These are phyloP conservation scores for Enhydra lutris DNA, from an alignment of 2,113 vertebrate genomes.

Conservation along the genomic window DNA sequence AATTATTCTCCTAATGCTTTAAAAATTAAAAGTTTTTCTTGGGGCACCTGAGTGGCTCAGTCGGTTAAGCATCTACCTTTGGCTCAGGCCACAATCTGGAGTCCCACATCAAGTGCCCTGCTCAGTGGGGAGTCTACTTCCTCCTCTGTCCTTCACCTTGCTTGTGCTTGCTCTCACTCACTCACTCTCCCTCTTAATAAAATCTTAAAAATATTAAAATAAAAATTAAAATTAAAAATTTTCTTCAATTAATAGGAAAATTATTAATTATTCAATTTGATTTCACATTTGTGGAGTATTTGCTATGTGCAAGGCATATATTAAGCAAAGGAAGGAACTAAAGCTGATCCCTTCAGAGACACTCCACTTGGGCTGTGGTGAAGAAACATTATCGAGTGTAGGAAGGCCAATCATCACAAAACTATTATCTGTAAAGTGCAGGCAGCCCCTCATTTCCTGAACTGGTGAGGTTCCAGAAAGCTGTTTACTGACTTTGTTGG, in stretches of 20 bases:
- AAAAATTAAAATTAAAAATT: background rate
- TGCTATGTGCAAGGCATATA: background rate
- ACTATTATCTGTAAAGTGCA: conserved; percentile 49
- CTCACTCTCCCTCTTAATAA: too few species aligned
- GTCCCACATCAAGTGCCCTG: too few species aligned
- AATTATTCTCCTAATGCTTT: background rate
- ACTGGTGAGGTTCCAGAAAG: background rate
- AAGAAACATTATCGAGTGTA: background rate
- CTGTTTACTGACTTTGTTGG: background rate
- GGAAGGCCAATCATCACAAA: background rate
- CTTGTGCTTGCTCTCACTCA: too few species aligned
- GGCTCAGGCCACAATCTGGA: too few species aligned
- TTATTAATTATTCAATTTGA: background rate
- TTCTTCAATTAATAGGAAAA: background rate
- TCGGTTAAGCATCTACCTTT: too few species aligned
- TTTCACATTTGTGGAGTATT: background rate
- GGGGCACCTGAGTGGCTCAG: too few species aligned
- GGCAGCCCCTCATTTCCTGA: conserved; percentile 29
- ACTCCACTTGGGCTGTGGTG: background rate
- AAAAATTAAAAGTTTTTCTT: background rate
- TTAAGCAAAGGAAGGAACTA: background rate
- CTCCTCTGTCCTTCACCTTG: too few species aligned
- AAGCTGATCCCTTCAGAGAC: background rate
- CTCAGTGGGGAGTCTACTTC: too few species aligned
- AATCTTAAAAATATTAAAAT: too few species aligned